Base-by-base conservation (phyloP, 1,140 invertebrate species). In the Bombus waltoni region DNA sequence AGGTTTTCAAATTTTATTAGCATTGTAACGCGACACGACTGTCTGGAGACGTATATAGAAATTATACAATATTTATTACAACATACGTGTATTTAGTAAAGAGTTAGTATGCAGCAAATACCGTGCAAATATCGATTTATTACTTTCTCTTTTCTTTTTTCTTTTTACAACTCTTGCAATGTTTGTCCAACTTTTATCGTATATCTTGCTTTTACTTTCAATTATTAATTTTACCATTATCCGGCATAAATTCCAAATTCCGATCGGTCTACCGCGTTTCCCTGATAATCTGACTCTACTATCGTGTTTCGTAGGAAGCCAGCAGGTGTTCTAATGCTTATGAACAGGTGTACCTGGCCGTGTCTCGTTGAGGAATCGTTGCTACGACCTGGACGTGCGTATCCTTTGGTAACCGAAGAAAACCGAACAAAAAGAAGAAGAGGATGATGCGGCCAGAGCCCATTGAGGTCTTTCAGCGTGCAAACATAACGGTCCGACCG, bases 401-500 rank as follows among this genome's bases (percentile, higher is more conserved):
- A 68, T 73, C 77, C 59, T 70, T 88, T 25, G 57, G 38, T 57
- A 53, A 25, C 38, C 38, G 40, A 65, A 80, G 83, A 88, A 81
- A 88, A 75, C 86, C 78, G 87, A 86, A 88, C 72, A 86, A 87
- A 68, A 40, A 90, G 87, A 88, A 89, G 91, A 88, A 74, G 78
- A 83, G 87, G 87, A 89, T 90, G 89, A 90, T 92, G 89, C 91
- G 87, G 91, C 89, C 87, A 90, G 83, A 92, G 88, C 89, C 91
- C 93, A 94, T 94, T 93, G 91, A 94, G 90, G 93, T 91, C 90
- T 92, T 91, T 81, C 90, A 89, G 84, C 89, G 87, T 88, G 90
- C 90, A 87, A 92, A 90, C 86, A 85, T 94, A 94, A 94, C 94
- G 94, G 94, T 94, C 66, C 92, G 94, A 92, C 93, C 94, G 94